These are phyloP conservation scores for Petrocephalus microphthalmus DNA, from an alignment of 2,113 vertebrate species.

Conservation along the genomic window DNA sequence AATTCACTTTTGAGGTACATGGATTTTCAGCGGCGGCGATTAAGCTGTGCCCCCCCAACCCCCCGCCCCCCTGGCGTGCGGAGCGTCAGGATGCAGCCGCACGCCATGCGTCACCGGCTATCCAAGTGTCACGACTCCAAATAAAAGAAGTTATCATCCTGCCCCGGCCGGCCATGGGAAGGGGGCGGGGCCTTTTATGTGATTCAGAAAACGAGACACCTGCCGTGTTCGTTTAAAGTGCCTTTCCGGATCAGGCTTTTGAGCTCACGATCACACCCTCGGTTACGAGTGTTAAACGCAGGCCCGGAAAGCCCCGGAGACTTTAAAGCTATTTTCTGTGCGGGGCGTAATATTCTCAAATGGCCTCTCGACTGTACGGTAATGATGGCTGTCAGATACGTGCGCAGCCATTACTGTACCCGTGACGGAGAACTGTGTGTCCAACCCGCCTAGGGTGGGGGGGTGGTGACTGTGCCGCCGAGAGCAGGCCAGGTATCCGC, in stretches of 20 bases:
- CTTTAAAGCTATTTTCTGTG: slow-evolving; percentile 4
- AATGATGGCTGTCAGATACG: neutral
- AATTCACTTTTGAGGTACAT: slow-evolving; percentile 59
- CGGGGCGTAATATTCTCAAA: neutral
- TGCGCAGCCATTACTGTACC: neutral
- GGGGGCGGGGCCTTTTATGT: slow-evolving; percentile 46
- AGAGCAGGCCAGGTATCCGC: neutral
- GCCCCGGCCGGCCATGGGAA: slow-evolving; percentile 34
- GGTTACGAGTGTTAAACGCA: slow-evolving; percentile 38
- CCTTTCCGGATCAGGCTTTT: slow-evolving; percentile 55
- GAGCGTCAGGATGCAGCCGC: neutral
- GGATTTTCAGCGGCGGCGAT: slow-evolving; percentile 46
- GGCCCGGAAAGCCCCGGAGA: slow-evolving; percentile 17
- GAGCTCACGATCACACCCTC: slow-evolving; percentile 44
- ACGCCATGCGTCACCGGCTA: slow-evolving; percentile 32
- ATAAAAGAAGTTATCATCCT: slow-evolving; percentile 56
- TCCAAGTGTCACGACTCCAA: slow-evolving; percentile 49
- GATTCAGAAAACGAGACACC: slow-evolving; percentile 47
- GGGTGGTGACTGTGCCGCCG: neutral
- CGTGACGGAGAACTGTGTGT: neutral
- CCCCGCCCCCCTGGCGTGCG: neutral
- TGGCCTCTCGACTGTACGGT: neutral
- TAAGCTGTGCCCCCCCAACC: neutral
- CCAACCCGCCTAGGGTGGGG: neutral
- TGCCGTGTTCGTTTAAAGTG: slow-evolving; percentile 32